Base-by-base conservation (phyloP, 2,113 vertebrate species). In the Archilochus colubris region DNA sequence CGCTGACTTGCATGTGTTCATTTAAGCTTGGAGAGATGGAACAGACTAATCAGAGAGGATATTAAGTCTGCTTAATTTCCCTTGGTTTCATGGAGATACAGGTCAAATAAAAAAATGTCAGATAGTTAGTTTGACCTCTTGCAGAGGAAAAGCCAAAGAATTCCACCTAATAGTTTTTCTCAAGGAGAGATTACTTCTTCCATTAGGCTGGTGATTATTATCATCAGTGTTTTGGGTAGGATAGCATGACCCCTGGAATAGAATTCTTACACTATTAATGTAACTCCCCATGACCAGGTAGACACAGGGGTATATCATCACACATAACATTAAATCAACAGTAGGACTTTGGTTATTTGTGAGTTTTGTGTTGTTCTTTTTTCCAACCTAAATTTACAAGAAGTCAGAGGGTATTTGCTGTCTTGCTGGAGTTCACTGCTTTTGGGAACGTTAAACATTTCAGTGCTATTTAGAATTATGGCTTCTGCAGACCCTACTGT, bases 341-440 rank as follows among this genome's bases (percentile, higher is more conserved):
- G 14, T 28, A 86, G 77, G 75, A 57, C n/a, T 64, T 62, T 33
- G 13, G 24, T 69, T 93, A 82, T 93, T 75, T 85, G 9, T 54
- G 78, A 82, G 30, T 80, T 85, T 64, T 6, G 1, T 69, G 33
- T 57, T 94, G 48, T 50, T 95, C 55, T 93, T 86, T 16, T 69
- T 80, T 70, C 44, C 88, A 79, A 96, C 67, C 82, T 88, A 88
- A 86, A 88, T 93, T 94, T 77, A 66, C 36, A 54, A 82, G 55
- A 69, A 58, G 33, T 79, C 58, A 85, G 82, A 80, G 55, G 67
- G 69, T 90, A 80, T 82, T 91, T 70, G 93, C 63, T 4, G 0
- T 77, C 75, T 80, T 80, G 43, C 40, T 66, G 43, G 85, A 75
- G 75, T 88, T 96, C 51, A 66, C 50, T 73, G 68, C 31, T 93